Base-by-base conservation (phyloP, 1,140 invertebrate species). In the Conopomorpha cramerella region DNA sequence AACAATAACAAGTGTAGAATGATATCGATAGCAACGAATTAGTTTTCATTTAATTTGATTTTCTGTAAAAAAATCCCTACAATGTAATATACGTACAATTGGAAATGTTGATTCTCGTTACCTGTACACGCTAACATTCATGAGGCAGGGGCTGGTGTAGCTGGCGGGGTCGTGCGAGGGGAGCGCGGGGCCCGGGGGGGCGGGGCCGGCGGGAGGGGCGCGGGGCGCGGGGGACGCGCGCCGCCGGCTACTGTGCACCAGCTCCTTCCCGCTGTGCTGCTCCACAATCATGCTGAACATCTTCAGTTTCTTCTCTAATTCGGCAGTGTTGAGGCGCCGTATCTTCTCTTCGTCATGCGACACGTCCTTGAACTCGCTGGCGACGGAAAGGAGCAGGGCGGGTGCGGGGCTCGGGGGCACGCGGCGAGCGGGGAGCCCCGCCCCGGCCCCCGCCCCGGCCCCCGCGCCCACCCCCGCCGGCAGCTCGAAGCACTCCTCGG, bases 401-500 rank as follows among this genome's bases (percentile, higher is more conserved):
- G n/a, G n/a, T n/a, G n/a, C n/a, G n/a, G n/a, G n/a, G n/a, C n/a
- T n/a, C n/a, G n/a, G n/a, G n/a, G n/a, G n/a, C n/a, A n/a, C n/a
- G n/a, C n/a, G n/a, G n/a, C n/a, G n/a, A n/a, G n/a, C n/a, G n/a
- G n/a, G n/a, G n/a, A n/a, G n/a, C n/a, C n/a, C n/a, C n/a, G n/a
- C n/a, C n/a, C n/a, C n/a, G n/a, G n/a, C n/a, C n/a, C n/a, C n/a
- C n/a, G n/a, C n/a, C n/a, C n/a, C n/a, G n/a, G n/a, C n/a, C n/a
- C n/a, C n/a, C n/a, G n/a, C n/a, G n/a, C n/a, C n/a, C n/a, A n/a
- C n/a, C n/a, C n/a, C 61, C 0, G 72, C 67, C 0, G 77, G 73
- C 3, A 77, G 47, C 43, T 76, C 66, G 53, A 76, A 70, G 43
- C 73, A 79, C 30, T 78, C 77, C 35, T 78, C 77, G 1, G 55